Conservation (phyloP, 2,888 invertebrate species). For the Hecatera dysodea region DNA sequence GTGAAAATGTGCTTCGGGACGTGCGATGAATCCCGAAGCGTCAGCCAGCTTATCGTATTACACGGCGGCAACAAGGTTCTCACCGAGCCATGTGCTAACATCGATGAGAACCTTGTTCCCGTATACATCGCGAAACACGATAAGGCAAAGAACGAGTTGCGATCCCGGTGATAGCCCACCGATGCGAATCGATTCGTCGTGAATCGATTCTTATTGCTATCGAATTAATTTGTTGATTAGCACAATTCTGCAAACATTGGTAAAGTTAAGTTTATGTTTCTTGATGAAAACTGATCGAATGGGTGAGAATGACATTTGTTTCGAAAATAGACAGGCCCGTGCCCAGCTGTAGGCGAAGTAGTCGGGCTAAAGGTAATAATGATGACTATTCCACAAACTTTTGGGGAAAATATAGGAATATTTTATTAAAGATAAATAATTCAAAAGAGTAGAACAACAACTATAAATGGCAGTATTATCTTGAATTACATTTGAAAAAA, state of each 20-base stretch:
- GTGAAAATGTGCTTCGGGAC: conserved; percentile 70
- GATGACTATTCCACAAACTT: too few relatives aligned
- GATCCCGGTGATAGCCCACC: too few relatives aligned
- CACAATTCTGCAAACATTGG: neutral
- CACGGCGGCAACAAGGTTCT: conserved; percentile 63
- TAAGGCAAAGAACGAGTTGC: too few relatives aligned
- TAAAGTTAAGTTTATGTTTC: neutral
- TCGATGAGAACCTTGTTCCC: too few relatives aligned
- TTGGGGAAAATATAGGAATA: neutral
- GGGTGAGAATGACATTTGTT: neutral
- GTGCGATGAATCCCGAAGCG: conserved; percentile 65
- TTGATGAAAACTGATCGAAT: neutral
- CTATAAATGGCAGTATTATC: neutral
- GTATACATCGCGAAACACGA: too few relatives aligned
- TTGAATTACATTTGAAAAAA: neutral
- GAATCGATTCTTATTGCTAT: conserved; percentile 21
- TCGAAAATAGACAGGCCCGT: neutral
- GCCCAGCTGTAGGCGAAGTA: neutral
- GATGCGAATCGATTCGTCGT: conserved; percentile 27
- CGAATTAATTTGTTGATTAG: neutral
- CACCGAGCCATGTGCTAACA: conserved; percentile 47
- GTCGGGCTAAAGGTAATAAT: neutral
- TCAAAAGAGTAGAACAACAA: neutral
- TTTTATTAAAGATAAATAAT: neutral
- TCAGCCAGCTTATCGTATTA: conserved; percentile 72